Base-by-base conservation (phyloP, 2,113 vertebrate genomes). In the Aythya baeri region DNA sequence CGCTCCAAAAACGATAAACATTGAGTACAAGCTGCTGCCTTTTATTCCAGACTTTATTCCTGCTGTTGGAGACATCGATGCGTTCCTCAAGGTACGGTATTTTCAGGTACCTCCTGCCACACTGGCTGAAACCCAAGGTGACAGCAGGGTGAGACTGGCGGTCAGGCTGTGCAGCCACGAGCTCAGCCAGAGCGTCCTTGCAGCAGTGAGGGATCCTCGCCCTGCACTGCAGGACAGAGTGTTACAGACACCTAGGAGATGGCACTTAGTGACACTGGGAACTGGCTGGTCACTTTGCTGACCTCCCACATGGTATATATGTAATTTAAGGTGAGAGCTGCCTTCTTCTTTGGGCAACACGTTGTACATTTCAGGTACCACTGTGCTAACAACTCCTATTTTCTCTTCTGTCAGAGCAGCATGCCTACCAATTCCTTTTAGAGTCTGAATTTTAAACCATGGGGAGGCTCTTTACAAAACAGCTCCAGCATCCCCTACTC, bases 11-110 rank as follows among this genome's bases (percentile, higher is more conserved):
- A 50, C 97, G 17, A 94, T 99, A 14, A 98, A 99, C 62, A 97
- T 99, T 54, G 98, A 99, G 11, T 98, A 99, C 97, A 99, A 98
- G 75, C 98, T 99, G 94, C 99, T 99, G 91, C 99, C 99, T 11
- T 99, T 99, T 95, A 99, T 99, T 84, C 99, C 99, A 14, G 99
- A 99, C 96, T 99, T 99, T 88, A 99, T 99, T 96, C 99, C 99
- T 1, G 99, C 99, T 0, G 99, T 99, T 18, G 99, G 99, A 31
- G 99, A 99, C 97, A 99, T 99, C 3, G 99, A 99, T 20, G 99
- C 99, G 1, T 99, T 99, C 96, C 98, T 99, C 18, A 99, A 99
- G 98, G 99, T 99, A 94, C 12, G 1, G 2, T 15, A 13, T 12
- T 14, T 41, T n/a, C 26, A 10, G 34, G 12, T 13, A 14, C 34